Evolutionary conservation across 2,113 vertebrate genomes (phyloP).

Genomic region (Talpa occidentalis): DNA sequence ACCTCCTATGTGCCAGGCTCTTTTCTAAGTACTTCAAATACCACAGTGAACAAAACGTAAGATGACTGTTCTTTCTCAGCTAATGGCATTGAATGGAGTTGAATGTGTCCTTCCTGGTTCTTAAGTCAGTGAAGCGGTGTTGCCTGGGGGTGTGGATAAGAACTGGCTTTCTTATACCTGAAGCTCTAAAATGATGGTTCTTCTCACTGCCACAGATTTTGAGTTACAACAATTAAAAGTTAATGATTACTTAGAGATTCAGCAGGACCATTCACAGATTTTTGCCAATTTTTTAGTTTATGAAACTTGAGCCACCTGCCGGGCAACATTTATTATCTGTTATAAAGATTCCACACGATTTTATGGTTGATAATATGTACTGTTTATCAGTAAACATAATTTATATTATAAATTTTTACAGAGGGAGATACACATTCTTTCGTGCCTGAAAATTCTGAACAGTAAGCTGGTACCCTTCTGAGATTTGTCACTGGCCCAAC

Average conservation of each 20-base stretch:
- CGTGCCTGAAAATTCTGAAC: not conserved
- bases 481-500: not conserved
- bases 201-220: not conserved
- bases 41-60: not conserved
- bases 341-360: constrained; percentile 15
- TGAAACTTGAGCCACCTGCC: not conserved
- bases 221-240: not conserved
- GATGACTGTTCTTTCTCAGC: not conserved
- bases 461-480: not conserved
- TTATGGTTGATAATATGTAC: not conserved
- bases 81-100: not conserved
- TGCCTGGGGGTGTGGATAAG: not conserved
- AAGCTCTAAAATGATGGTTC: constrained; percentile 17
- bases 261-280: not conserved
- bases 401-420: constrained; percentile 29
- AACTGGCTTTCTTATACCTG: not conserved
- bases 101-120: not conserved
- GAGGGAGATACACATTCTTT: not conserved
- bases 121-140: not conserved
- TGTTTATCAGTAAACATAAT: constrained; percentile 23
- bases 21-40: not conserved
- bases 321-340: constrained; percentile 7
- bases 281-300: constrained; percentile 6
- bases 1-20: not conserved
- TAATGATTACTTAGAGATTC: not conserved